These are phyloP conservation scores for Ophraella communa DNA, from an alignment of 2,888 invertebrate genomes.

Conservation along the genomic window DNA sequence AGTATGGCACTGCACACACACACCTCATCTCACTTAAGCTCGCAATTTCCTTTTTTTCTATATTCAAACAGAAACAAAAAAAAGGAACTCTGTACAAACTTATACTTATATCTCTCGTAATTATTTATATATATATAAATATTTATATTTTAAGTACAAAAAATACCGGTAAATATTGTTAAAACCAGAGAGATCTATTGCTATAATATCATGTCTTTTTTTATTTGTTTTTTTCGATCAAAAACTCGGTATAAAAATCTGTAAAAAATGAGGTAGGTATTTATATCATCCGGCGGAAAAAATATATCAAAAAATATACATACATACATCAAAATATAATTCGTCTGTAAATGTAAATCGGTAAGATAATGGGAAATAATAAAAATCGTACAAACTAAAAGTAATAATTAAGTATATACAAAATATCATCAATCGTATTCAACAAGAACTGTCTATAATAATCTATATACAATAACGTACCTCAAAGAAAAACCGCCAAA, in stretches of 20 bases:
- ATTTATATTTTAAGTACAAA: conserved; percentile 53
- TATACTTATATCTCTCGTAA: conserved; percentile 45
- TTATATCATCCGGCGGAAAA: conserved; percentile 48
- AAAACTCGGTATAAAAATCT: conserved; percentile 35
- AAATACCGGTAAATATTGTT: conserved; percentile 51
- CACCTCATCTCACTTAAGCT: conserved; percentile 49
- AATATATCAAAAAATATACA: conserved; percentile 52
- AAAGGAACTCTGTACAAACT: conserved; percentile 47
- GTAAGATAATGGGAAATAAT: neutral
- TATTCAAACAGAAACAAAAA: conserved; percentile 35
- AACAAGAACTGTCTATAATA: conserved; percentile 44
- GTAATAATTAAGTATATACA: conserved; percentile 43
- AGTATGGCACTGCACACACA: conserved; percentile 58
- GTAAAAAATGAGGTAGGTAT: conserved; percentile 52
- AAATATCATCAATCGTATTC: conserved; percentile 42
- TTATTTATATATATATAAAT: conserved; percentile 5
- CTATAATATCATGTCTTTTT: conserved; percentile 37
- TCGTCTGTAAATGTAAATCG: neutral
- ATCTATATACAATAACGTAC: conserved; percentile 50
- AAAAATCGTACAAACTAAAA: neutral
- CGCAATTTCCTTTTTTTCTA: conserved; percentile 49
- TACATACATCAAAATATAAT: conserved; percentile 45
- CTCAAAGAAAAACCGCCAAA: too few relatives aligned
- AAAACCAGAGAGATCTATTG: conserved; percentile 47
- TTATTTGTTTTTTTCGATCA: too few relatives aligned